Conservation (phyloP, 1,140 invertebrate genomes). For the Drosophila bocki region DNA sequence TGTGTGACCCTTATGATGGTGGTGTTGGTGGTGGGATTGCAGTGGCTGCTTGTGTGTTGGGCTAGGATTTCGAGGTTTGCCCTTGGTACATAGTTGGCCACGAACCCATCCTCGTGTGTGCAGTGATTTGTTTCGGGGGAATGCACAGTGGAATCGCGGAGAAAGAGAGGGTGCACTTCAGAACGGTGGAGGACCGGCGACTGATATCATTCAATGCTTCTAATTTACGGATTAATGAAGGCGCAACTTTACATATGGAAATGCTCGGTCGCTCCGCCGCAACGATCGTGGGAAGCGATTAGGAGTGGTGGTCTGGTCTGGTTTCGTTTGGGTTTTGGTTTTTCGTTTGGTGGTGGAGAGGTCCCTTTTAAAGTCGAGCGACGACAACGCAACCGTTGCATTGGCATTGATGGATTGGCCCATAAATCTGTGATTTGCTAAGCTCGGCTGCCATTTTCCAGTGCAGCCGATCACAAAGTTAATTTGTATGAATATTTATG, state of each 20-base stretch:
- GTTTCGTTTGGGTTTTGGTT: neutral
- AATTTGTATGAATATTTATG: slow-evolving; percentile 67
- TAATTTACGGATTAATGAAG: slow-evolving; percentile 83
- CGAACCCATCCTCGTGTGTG: slow-evolving; percentile 38
- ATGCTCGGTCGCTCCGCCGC: slow-evolving; percentile 35
- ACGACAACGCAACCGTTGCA: slow-evolving; percentile 6
- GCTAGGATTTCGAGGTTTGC: slow-evolving; percentile 37
- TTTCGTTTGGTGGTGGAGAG: slow-evolving; percentile 19
- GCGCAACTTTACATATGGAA: slow-evolving; percentile 82
- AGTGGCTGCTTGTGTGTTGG: slow-evolving; percentile 38
- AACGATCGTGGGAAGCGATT: slow-evolving; percentile 81
- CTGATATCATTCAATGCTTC: slow-evolving; percentile 78
- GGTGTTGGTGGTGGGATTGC: slow-evolving; percentile 53
- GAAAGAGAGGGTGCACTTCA: slow-evolving; percentile 55
- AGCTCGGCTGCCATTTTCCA: slow-evolving; percentile 63
- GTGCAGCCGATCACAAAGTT: slow-evolving; percentile 51
- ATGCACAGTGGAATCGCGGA: slow-evolving; percentile 13
- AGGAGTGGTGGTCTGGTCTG: slow-evolving; percentile 25
- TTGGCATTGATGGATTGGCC: slow-evolving; percentile 79
- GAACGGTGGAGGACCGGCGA: slow-evolving; percentile 21
- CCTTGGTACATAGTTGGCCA: slow-evolving; percentile 27
- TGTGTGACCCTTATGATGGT: slow-evolving; percentile 1
- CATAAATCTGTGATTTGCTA: slow-evolving; percentile 83
- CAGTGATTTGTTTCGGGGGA: slow-evolving; percentile 63
- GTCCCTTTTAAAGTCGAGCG: slow-evolving; percentile 26